A percentile compares a stretch with the other conserved stretches of the same genome.
phyloP scores from a whole-genome alignment of 1,140 invertebrate species.

The Drosophila nigromelanica region DNA sequence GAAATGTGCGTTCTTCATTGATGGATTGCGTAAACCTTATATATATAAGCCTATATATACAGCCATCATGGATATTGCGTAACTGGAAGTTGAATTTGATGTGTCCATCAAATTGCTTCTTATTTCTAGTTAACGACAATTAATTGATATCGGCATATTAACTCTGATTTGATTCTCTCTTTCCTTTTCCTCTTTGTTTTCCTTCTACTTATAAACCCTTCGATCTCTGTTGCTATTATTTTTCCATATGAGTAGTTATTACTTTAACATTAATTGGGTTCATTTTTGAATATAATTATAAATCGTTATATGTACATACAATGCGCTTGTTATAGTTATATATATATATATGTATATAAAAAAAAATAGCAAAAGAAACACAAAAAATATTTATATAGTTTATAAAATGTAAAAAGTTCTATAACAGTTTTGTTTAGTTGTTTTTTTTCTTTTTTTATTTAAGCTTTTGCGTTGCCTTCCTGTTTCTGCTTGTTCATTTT shows the following conservation, averaged over 20 bases:
- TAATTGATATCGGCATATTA: not conserved
- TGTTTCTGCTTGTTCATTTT: conserved; percentile 16
- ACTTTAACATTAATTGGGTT: conserved; percentile 6
- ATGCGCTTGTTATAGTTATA: conserved; percentile 47
- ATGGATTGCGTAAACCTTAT: too few species aligned
- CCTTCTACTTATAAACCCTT: not conserved
- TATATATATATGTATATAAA: conserved; percentile 27
- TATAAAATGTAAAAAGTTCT: conserved; percentile 51
- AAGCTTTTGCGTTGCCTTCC: conserved; percentile 37
- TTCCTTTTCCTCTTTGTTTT: too few species aligned
- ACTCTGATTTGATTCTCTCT: not conserved
- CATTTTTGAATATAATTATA: conserved; percentile 45
- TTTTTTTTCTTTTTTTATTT: conserved; percentile 31
- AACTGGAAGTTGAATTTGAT: too few species aligned
- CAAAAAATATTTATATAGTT: conserved; percentile 33
- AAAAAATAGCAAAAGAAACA: conserved; percentile 44
- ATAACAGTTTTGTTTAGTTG: conserved; percentile 43
- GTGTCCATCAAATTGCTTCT: too few species aligned
- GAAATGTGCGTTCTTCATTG: too few species aligned
- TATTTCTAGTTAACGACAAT: too few species aligned
- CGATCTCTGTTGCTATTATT: not conserved
- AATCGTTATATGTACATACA: conserved; percentile 63
- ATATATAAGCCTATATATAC: too few species aligned
- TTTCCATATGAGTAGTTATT: not conserved
- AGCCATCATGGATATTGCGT: too few species aligned